phyloP scores from a whole-genome alignment of 1,140 invertebrate species.

The Archivesica marissinica region DNA sequence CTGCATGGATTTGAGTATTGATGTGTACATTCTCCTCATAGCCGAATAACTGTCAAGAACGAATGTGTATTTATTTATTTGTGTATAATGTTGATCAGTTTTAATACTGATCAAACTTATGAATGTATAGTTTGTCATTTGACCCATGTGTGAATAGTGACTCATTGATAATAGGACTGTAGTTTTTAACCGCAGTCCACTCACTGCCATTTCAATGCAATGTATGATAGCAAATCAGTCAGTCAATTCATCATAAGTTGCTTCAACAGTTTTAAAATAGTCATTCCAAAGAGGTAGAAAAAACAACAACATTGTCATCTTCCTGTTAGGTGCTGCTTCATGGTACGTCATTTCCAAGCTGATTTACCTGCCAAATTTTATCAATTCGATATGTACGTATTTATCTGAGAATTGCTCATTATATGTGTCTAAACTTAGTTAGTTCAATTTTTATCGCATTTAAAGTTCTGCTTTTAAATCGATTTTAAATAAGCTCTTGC shows the following conservation, averaged over 20 bases:
- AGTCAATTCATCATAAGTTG: slow-evolving; percentile 1
- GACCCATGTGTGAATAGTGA: slow-evolving; percentile 21
- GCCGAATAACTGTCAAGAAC: background rate
- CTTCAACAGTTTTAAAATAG: background rate
- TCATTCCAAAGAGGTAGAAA: slow-evolving; percentile 39
- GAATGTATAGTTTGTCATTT: slow-evolving; percentile 6
- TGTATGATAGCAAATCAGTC: slow-evolving; percentile 43
- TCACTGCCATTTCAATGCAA: slow-evolving; percentile 76
- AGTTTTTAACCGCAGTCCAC: slow-evolving; percentile 36
- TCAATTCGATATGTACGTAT: slow-evolving; percentile 27
- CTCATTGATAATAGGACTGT: slow-evolving; percentile 29
- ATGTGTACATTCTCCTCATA: background rate
- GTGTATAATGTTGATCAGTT: slow-evolving; percentile 33
- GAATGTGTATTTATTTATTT: slow-evolving; percentile 34
- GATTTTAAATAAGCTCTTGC: slow-evolving; percentile 29
- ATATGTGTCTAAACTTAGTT: slow-evolving; percentile 6
- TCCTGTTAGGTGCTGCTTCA: slow-evolving; percentile 1
- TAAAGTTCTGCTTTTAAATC: slow-evolving; percentile 8
- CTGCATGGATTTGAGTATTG: background rate
- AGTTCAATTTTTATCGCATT: slow-evolving; percentile 2
- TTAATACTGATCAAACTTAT: slow-evolving; percentile 26
- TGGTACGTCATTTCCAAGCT: slow-evolving; percentile 6
- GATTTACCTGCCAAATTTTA: slow-evolving; percentile 53
- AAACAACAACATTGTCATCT: background rate
- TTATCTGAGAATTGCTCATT: slow-evolving; percentile 56